phyloP scores from a whole-genome alignment of 92 coral and sea anemone genomes.

The Pocillopora meandrina region DNA sequence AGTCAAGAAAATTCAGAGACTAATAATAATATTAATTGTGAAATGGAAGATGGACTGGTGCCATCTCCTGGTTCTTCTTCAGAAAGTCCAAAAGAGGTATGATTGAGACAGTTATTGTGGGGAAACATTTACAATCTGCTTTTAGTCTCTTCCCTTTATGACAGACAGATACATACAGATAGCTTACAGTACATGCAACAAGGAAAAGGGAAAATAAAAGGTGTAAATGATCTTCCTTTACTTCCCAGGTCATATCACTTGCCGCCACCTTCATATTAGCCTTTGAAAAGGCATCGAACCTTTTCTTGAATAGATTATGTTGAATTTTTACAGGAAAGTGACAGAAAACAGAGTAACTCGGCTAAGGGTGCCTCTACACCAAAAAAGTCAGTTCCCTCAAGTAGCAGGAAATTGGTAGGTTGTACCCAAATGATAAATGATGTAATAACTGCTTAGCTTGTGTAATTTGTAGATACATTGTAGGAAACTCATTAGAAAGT shows the following conservation, averaged over 20 bases:
- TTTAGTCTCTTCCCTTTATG: neutral
- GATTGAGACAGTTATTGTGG: neutral
- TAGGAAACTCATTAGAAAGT: too few relatives aligned
- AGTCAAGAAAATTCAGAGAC: conserved; percentile 45
- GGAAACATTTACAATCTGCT: neutral
- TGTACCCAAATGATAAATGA: neutral
- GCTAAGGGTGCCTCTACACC: conserved; percentile 47
- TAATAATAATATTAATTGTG: conserved; percentile 49
- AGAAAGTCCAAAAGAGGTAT: conserved; percentile 74
- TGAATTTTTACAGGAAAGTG: conserved; percentile 40
- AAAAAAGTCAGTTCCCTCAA: conserved; percentile 46
- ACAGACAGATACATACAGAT: neutral
- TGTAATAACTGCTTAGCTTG: too few relatives aligned
- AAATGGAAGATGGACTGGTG: conserved; percentile 63
- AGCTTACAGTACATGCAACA: neutral
- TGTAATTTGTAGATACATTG: too few relatives aligned
- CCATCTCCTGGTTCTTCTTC: conserved; percentile 55
- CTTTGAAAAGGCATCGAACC: neutral
- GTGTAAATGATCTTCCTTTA: neutral
- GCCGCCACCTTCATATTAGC: neutral
- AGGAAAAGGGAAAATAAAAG: neutral
- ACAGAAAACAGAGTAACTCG: conserved; percentile 45
- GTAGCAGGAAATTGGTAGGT: conserved; percentile 46
- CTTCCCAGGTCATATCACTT: neutral
- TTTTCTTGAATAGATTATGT: neutral